A percentile compares a stretch with the other conserved stretches of the same genome.
phyloP scores from a whole-genome alignment of 2,797 vertebrate genomes.

The Scarus forsteni region DNA sequence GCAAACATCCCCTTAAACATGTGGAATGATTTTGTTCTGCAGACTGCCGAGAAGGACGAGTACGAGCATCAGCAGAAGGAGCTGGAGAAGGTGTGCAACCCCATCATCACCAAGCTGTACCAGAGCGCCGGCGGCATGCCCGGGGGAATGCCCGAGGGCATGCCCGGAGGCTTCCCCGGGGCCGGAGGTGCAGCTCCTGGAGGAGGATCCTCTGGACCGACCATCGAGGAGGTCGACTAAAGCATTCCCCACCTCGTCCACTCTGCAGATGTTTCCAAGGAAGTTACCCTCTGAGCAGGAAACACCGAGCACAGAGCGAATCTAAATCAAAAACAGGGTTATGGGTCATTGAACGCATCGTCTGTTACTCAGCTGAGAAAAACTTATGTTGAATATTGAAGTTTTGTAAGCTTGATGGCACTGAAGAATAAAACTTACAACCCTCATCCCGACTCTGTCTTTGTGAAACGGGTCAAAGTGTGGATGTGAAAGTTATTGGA shows the following conservation, averaged over 20 bases:
- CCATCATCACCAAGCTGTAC: slow-evolving; percentile 88
- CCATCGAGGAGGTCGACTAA: slow-evolving; percentile 89
- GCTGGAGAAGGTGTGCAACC: slow-evolving; percentile 89
- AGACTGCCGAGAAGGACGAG: slow-evolving; percentile 88
- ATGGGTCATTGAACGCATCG: slow-evolving; percentile 43
- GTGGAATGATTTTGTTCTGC: not conserved
- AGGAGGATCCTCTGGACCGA: slow-evolving; percentile 86
- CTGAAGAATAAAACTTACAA: slow-evolving; percentile 69
- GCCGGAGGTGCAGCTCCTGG: slow-evolving; percentile 83
- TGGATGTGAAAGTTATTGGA: no score
- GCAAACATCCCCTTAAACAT: no score
- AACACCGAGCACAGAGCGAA: slow-evolving; percentile 68
- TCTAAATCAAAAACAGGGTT: slow-evolving; percentile 52
- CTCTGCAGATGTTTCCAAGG: slow-evolving; percentile 62
- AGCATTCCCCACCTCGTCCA: slow-evolving; percentile 31
- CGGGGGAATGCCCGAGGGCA: slow-evolving; percentile 90
- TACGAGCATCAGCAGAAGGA: slow-evolving; percentile 89
- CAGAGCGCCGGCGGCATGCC: slow-evolving; percentile 88
- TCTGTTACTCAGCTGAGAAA: slow-evolving; percentile 47
- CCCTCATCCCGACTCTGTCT: slow-evolving; percentile 19
- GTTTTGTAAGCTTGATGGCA: slow-evolving; percentile 50
- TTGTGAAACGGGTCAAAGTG: no score
- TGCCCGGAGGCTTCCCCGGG: slow-evolving; percentile 88
- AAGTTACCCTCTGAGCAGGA: slow-evolving; percentile 70
- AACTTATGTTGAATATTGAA: slow-evolving; percentile 45